These are phyloP conservation scores for Tenthredo mesomela DNA, from an alignment of 2,888 invertebrate genomes.

Conservation along the genomic window DNA sequence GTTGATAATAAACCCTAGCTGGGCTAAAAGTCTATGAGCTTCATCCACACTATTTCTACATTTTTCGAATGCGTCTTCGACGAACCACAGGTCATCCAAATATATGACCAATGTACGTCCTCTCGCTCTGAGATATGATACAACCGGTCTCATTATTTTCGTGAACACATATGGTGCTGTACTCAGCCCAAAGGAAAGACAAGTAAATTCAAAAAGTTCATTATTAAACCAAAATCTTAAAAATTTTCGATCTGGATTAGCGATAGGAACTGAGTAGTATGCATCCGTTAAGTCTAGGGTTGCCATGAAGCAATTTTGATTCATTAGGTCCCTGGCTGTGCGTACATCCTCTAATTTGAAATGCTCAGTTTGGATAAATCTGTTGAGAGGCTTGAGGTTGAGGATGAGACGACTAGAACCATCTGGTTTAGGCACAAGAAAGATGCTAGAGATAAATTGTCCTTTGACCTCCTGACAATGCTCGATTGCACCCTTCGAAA, in stretches of 20 bases:
- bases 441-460: conserved; percentile 27
- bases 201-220: conserved; percentile 38
- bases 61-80: not conserved
- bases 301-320: conserved; percentile 7
- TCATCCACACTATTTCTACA: not conserved
- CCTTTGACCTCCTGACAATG: conserved; percentile 8
- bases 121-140: not conserved
- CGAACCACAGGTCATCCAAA: not conserved
- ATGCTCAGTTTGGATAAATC: conserved; percentile 48
- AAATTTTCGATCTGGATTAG: conserved; percentile 3
- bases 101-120: conserved; percentile 11
- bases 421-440: conserved; percentile 43
- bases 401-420: not conserved
- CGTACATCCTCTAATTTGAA: conserved; percentile 50
- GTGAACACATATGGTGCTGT: conserved; percentile 38
- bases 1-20: conserved; percentile 52
- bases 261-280: conserved; percentile 52
- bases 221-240: conserved; percentile 23
- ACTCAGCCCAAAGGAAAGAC: conserved; percentile 40
- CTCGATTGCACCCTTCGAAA: conserved; percentile 15
- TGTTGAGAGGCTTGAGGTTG: not conserved
- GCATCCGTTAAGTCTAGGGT: conserved; percentile 59
- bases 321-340: not conserved
- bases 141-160: conserved; percentile 29
- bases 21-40: conserved; percentile 1